Evolutionary conservation across 1,140 invertebrate genomes (phyloP), one percentile per base, ranked within the genome.

Genomic region (Acromyrmex charruanus): DNA sequence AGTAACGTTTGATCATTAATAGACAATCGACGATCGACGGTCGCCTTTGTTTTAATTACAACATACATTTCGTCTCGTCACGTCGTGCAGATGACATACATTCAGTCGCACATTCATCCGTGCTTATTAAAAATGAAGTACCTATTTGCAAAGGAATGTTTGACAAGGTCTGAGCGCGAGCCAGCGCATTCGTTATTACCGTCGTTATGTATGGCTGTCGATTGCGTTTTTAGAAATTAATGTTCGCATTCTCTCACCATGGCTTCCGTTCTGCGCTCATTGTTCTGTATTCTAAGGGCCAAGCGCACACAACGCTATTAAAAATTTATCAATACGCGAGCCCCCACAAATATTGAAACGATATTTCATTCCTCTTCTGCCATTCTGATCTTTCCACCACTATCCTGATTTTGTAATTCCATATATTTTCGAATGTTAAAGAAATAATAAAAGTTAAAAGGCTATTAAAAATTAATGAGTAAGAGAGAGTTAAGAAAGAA

Each of bases 161-260:
- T 71, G 35, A 44, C 59, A 44, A 12, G 21, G 21, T 88, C 91
- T 88, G 63, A 66, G 9, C 49, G 16, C 44, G 58, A 14, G 44
- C 25, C 18, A 31, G 6, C 59, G 14, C 61, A 77, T 88, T 88
- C 55, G 66, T 89, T 63, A 71, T 21, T 25, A 51, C 18, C 12
- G 59, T 12, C 31, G 39, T 88, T 88, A 79, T 55, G 58, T 28
- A 53, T 28, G n/a, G 51, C 49, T 71, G 53, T 69, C 84, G 82
- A 89, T 88, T 53, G 61, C 31, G 49, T 63, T 86, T 89, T 89
- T 66, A 94, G 89, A 91, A 94, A 94, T 94, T 93, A 93, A 94
- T 94, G 90, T 85, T 84, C 59, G 12, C 44, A 16, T 59, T 69
- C 53, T 58, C 59, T 51, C 49, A 2, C 28, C 25, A 4, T 49